Conservation (phyloP, 2,797 vertebrate genomes). For the Lithobates sylvaticus region DNA sequence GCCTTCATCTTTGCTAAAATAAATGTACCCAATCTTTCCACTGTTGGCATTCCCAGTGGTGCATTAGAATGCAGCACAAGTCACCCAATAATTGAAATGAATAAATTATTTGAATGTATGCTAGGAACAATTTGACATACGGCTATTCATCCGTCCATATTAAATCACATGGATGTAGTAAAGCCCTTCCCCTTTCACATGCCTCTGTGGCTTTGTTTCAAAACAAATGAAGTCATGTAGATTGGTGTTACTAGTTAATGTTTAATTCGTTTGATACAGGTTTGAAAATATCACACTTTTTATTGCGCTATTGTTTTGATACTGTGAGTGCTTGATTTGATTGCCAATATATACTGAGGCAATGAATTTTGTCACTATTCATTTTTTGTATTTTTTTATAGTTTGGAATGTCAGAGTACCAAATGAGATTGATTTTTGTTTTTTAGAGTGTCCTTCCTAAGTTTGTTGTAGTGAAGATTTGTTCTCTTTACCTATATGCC, state of each 20-base stretch:
- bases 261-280: not conserved
- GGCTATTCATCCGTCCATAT: not conserved
- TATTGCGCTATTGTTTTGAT: not conserved
- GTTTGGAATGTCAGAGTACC: too few relatives aligned
- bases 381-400: too few relatives aligned
- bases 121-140: not conserved
- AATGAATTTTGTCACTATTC: too few relatives aligned
- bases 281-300: constrained; percentile 2
- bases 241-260: not conserved
- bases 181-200: not conserved
- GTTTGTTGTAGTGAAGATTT: too few relatives aligned
- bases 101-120: not conserved
- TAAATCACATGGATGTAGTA: not conserved
- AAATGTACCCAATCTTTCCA: too few relatives aligned
- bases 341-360: too few relatives aligned
- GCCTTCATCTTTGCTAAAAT: too few relatives aligned
- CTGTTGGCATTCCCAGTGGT: not conserved
- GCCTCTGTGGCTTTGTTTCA: constrained; percentile 1
- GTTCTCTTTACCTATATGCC: too few relatives aligned
- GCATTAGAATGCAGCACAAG: not conserved
- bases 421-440: too few relatives aligned
- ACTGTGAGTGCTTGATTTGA: too few relatives aligned
- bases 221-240: constrained; percentile 4
- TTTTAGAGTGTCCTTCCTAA: too few relatives aligned
- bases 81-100: not conserved